Conservation (phyloP, 2,113 vertebrate species). For the Gila orcuttii region DNA sequence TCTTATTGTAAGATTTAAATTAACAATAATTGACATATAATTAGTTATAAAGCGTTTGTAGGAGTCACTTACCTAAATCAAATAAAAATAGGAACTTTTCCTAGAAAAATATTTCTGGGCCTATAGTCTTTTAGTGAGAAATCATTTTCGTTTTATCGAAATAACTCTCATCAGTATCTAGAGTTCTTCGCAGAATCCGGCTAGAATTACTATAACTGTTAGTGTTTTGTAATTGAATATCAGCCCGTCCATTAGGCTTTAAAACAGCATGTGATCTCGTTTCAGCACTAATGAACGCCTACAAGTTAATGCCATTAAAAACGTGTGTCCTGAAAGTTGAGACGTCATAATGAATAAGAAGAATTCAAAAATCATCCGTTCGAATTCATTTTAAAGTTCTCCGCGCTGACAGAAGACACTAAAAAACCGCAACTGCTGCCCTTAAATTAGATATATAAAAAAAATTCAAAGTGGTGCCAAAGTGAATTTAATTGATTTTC, state of each 20-base stretch:
- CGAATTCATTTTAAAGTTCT: neutral
- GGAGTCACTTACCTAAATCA: neutral
- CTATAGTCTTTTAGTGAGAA: neutral
- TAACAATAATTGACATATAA: neutral
- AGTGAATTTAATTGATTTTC: neutral
- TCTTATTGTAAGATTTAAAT: neutral
- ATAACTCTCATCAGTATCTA: neutral
- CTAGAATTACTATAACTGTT: neutral
- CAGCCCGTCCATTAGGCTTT: constrained; percentile 25
- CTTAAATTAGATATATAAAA: too few relatives aligned
- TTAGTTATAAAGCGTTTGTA: neutral
- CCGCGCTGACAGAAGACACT: neutral
- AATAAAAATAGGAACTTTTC: neutral
- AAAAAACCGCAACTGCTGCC: neutral
- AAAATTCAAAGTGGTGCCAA: neutral
- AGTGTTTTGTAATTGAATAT: constrained; percentile 18
- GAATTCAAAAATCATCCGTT: neutral
- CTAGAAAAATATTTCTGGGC: too few relatives aligned
- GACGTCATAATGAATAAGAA: neutral
- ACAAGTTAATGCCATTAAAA: neutral
- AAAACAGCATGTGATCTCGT: constrained; percentile 16
- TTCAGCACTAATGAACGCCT: constrained; percentile 2
- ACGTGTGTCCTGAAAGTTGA: neutral
- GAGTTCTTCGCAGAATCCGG: neutral
- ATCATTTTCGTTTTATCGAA: neutral